A percentile compares a stretch with the other conserved stretches of the same genome.
phyloP scores from a whole-genome alignment of 2,888 invertebrate species.

The Epistrophe eligans region DNA sequence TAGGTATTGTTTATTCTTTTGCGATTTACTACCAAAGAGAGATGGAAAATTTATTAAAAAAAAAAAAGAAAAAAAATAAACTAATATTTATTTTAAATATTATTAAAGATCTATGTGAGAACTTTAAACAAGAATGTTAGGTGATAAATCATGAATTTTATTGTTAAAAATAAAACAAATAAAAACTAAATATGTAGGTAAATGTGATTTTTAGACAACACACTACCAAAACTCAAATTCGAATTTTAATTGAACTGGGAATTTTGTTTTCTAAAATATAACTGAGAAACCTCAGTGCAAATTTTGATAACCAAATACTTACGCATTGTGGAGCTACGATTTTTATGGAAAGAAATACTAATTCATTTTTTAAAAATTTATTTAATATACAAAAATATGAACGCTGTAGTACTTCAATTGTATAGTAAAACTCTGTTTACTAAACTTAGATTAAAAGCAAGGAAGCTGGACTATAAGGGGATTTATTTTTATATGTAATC shows the following conservation, averaged over 20 bases:
- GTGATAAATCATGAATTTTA: slow-evolving; percentile 65
- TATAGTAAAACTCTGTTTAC: too few species aligned
- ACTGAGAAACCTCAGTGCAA: too few species aligned
- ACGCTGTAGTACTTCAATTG: too few species aligned
- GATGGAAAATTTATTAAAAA: slow-evolving; percentile 21
- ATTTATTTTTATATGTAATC: too few species aligned
- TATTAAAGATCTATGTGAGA: slow-evolving; percentile 45
- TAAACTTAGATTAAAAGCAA: too few species aligned
- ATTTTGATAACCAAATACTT: too few species aligned
- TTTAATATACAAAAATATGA: too few species aligned
- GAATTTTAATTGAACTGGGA: slow-evolving; percentile 39
- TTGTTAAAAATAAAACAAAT: slow-evolving; percentile 63
- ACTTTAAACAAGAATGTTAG: slow-evolving; percentile 54
- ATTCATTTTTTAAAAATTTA: too few species aligned
- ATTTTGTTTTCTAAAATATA: too few species aligned
- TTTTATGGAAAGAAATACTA: too few species aligned
- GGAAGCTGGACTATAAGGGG: too few species aligned
- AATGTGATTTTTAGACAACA: slow-evolving; percentile 29
- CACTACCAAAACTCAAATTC: slow-evolving; percentile 40
- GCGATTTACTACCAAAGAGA: slow-evolving; percentile 61
- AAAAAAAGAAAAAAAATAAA: background rate
- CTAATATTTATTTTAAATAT: slow-evolving; percentile 41
- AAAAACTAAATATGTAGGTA: slow-evolving; percentile 46
- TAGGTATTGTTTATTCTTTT: slow-evolving; percentile 20
- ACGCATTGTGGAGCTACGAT: too few species aligned